Evolutionary conservation across 2,888 invertebrate species (phyloP).

Genomic region (Sialis lutaria): DNA sequence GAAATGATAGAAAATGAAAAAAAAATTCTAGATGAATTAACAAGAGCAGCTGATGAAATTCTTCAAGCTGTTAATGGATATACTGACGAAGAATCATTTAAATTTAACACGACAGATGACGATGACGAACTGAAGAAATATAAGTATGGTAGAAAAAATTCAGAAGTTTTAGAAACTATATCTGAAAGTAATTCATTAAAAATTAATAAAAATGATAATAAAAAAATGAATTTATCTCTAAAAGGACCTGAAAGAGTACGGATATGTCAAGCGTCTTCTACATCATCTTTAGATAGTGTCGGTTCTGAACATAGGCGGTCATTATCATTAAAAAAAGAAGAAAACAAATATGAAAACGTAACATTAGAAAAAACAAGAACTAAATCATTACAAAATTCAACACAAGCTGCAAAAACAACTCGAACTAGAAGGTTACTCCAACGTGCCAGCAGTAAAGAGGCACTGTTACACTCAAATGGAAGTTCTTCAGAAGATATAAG

Average conservation of each 20-base stretch:
- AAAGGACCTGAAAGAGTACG: slow-evolving; percentile 12
- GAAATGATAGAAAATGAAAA: slow-evolving; percentile 19
- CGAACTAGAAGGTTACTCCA: slow-evolving; percentile 26
- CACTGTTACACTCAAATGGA: slow-evolving; percentile 26
- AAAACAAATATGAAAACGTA: slow-evolving; percentile 11
- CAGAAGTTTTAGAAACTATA: slow-evolving; percentile 22
- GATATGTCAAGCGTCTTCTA: slow-evolving; percentile 21
- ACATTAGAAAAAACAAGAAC: slow-evolving; percentile 13
- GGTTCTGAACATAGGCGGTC: slow-evolving; percentile 10
- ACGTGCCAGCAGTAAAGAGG: slow-evolving; percentile 31
- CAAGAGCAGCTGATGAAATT: slow-evolving; percentile 39
- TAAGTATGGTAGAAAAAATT: slow-evolving; percentile 13
- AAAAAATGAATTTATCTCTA: slow-evolving; percentile 9
- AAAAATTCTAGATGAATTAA: slow-evolving; percentile 34
- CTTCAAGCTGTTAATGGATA: slow-evolving; percentile 33
- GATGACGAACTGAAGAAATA: slow-evolving; percentile 22
- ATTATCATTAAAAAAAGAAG: neutral
- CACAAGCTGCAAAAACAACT: slow-evolving; percentile 15
- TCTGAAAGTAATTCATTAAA: slow-evolving; percentile 25
- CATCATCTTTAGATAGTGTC: slow-evolving; percentile 24
- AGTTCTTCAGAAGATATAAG: slow-evolving; percentile 33
- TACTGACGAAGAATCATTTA: slow-evolving; percentile 28
- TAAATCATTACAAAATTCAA: slow-evolving; percentile 10
- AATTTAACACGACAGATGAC: slow-evolving; percentile 19
- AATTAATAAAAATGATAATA: slow-evolving; percentile 10